Base-by-base conservation (phyloP, 2,888 invertebrate species). In the Amiota minor region DNA sequence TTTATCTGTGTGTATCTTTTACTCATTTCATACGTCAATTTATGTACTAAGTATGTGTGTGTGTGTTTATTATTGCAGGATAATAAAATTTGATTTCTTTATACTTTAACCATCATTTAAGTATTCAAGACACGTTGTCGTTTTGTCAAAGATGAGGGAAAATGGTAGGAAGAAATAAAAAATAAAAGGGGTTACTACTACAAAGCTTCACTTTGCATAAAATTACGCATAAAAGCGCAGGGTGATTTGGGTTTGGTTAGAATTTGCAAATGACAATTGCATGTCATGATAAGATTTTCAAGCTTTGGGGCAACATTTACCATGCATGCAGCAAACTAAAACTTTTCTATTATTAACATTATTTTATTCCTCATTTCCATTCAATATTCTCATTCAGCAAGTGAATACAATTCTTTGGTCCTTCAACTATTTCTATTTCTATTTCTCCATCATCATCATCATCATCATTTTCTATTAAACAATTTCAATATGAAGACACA, bases 1-100 rank as follows among this genome's bases (percentile, higher is more conserved):
- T 68, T 50, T 68, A 67, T 67, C 23, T 23, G 23, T 35, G 35
- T 35, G 35, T 35, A 35, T 35, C 6, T 35, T 35, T 35, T 35
- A 35, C 6, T 8, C 35, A 35, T 35, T 4, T 35, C 1, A 1
- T 23, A 23, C 62, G 45, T 23, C 23, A 62, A 59, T 18, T 59
- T 11, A 20, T 18, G 18, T 20, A 59, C 2, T 18, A 14, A 1
- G 12, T n/a, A 11, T 23, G 56, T 4, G 9, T 23, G 3, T 35
- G 20, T 45, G 9, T 45, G 65, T 53, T 68, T 68, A 68, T 68
- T 68, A 68, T 50, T 68, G 53, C 67, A 68, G 47, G 23, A 53
- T 53, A 68, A 68, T 68, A 68, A 68, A 68, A 68, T 68, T 68
- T 68, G 67, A 68, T 68, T 68, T 68, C 6, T 50, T 68, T 23